These are phyloP conservation scores for Tachysurus vachellii DNA, from an alignment of 2,113 vertebrate species.

Conservation along the genomic window DNA sequence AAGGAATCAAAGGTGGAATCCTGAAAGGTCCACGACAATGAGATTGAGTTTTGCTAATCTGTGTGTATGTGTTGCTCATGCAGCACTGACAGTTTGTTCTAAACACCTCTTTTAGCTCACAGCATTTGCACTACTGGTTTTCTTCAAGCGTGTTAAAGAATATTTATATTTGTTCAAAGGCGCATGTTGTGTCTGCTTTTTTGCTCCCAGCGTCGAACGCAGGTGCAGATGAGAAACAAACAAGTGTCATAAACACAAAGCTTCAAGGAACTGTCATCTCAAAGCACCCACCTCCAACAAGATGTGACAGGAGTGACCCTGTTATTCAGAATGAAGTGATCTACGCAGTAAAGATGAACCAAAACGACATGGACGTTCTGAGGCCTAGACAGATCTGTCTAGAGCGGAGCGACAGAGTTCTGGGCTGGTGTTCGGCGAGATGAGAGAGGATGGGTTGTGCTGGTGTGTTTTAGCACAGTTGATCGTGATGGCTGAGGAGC, in stretches of 20 bases:
- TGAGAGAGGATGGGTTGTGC: neutral
- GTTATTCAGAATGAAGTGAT: neutral
- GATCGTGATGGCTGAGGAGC: neutral
- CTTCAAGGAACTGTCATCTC: constrained; percentile 22
- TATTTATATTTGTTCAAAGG: constrained; percentile 27
- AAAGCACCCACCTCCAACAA: neutral
- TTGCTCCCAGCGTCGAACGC: neutral
- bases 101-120: neutral
- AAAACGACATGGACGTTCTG: neutral
- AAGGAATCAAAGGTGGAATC: neutral
- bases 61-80: neutral
- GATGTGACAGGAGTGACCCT: constrained; percentile 22
- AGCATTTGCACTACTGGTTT: neutral
- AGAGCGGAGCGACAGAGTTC: neutral
- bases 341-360: neutral
- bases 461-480: constrained; percentile 7
- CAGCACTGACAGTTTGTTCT: neutral
- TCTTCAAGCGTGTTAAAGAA: constrained; percentile 2
- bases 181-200: constrained; percentile 18
- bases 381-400: neutral
- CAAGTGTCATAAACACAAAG: constrained; percentile 5
- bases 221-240: constrained; percentile 38
- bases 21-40: neutral
- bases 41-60: neutral
- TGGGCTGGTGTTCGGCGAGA: neutral